These are phyloP conservation scores for Salmo trutta DNA, from an alignment of 2,797 vertebrate species.

Conservation along the genomic window DNA sequence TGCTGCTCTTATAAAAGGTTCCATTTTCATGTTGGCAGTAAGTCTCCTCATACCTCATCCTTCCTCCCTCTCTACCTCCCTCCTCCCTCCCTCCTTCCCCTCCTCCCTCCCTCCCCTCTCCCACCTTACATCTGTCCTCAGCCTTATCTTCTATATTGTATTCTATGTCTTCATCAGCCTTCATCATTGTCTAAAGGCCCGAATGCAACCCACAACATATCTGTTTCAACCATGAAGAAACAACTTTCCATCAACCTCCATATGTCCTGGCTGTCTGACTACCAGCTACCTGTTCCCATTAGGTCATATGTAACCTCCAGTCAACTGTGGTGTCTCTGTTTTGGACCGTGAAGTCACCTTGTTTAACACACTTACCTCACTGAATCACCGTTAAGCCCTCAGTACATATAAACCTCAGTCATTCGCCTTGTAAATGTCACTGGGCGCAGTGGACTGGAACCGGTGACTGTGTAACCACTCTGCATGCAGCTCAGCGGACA, in stretches of 20 bases:
- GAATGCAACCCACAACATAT: no score
- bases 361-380: constrained; percentile 43
- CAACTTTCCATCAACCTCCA: no score
- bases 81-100: background rate
- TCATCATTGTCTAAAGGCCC: no score
- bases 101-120: background rate
- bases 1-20: no score
- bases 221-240: no score
- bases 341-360: constrained; percentile 24
- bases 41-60: no score
- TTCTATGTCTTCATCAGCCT: no score
- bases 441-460: constrained; percentile 61
- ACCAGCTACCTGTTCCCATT: no score
- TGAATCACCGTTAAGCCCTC: constrained; percentile 27
- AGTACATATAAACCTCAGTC: constrained; percentile 41
- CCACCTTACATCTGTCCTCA: background rate
- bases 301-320: background rate
- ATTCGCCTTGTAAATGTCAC: constrained; percentile 70
- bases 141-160: no score
- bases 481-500: constrained; percentile 26
- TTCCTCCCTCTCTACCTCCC: constrained; percentile 15
- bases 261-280: no score
- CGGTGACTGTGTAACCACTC: constrained; percentile 49
- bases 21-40: no score
- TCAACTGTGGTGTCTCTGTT: no score